These are phyloP conservation scores for Malacoraja senta DNA, from an alignment of 2,797 vertebrate genomes.

Conservation along the genomic window DNA sequence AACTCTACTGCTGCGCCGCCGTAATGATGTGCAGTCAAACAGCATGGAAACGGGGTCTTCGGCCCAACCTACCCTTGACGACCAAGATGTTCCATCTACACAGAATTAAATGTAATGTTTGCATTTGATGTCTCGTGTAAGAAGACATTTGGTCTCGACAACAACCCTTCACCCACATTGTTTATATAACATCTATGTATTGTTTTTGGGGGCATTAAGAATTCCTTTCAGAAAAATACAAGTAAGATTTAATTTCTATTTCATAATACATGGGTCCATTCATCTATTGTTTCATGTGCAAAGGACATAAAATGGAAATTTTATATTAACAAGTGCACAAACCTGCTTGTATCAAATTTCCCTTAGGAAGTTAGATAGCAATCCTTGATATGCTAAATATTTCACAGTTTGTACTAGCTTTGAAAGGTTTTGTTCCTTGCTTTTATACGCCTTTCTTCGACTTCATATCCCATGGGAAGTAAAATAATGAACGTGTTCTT, in stretches of 20 bases:
- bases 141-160: neutral
- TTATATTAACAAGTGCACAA: neutral
- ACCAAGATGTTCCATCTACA: no score
- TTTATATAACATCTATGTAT: neutral
- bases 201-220: neutral
- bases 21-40: no score
- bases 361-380: neutral
- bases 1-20: no score
- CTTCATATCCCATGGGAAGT: neutral
- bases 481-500: neutral
- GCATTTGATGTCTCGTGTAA: neutral
- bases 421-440: neutral
- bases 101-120: neutral
- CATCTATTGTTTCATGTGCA: neutral
- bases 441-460: neutral
- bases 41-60: no score
- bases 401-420: neutral
- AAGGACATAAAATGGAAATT: neutral
- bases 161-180: neutral
- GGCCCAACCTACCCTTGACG: no score
- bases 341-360: neutral
- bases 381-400: neutral
- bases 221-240: neutral
- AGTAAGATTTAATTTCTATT: neutral
- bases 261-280: neutral